A percentile compares a stretch with the other conserved stretches of the same genome.
These are phyloP conservation scores for Eupleurogrammus muticus DNA, from an alignment of 2,797 vertebrate species.

Conservation along the genomic window DNA sequence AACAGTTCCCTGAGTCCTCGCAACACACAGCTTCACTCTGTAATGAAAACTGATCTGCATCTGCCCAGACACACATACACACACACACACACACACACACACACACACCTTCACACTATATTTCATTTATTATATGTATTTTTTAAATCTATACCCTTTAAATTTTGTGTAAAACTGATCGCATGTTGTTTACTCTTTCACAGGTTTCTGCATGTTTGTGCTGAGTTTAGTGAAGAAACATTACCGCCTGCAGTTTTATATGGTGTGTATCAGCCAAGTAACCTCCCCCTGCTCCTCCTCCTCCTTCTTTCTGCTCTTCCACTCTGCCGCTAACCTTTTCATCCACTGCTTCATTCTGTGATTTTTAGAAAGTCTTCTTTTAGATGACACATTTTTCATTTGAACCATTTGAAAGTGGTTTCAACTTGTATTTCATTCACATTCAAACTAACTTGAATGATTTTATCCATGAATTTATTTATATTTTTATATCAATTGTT, in stretches of 20 bases:
- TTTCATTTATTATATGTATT: not conserved
- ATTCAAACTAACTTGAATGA: not conserved
- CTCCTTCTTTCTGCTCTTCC: not conserved
- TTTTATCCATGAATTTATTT: too few species aligned
- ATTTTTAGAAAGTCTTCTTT: not conserved
- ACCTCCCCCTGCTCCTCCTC: constrained; percentile 27
- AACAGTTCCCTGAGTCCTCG: too few species aligned
- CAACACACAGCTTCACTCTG: too few species aligned
- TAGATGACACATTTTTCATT: not conserved
- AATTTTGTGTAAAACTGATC: constrained; percentile 64
- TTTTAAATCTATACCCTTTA: constrained; percentile 12
- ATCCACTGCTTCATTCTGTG: constrained; percentile 5
- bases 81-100: not conserved
- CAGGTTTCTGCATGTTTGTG: constrained; percentile 99
- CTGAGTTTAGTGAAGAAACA: constrained; percentile 99
- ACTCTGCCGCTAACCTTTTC: constrained; percentile 16
- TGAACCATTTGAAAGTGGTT: not conserved
- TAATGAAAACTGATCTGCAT: too few species aligned
- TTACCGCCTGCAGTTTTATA: constrained; percentile 99
- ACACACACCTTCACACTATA: not conserved
- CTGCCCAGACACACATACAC: not conserved
- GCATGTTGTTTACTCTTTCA: constrained; percentile 85
- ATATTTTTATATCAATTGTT: too few species aligned
- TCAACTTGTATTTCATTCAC: constrained; percentile 9
- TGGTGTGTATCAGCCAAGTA: constrained; percentile 92